Conservation (phyloP, 30 jellyfish, hydroid and myxozoan genomes). For the Turritopsis dohrnii region DNA sequence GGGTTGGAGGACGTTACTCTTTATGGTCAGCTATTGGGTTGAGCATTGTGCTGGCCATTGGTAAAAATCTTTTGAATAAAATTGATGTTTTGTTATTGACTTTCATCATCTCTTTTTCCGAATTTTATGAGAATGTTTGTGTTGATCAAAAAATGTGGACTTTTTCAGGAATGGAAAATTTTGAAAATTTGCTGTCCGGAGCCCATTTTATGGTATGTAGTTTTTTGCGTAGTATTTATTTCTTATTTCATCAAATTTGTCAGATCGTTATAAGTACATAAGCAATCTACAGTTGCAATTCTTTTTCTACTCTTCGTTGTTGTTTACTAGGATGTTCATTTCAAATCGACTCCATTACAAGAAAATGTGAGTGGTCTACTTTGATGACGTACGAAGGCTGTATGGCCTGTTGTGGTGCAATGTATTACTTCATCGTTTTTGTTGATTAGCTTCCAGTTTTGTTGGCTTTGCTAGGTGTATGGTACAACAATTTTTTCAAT, state of each 20-base stretch:
- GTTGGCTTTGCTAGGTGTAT: slow-evolving; percentile 86
- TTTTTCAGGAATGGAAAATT: slow-evolving; percentile 83
- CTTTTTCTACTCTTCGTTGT: too few relatives aligned
- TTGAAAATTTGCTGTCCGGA: slow-evolving; percentile 82
- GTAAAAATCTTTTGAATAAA: too few relatives aligned
- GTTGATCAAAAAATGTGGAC: neutral
- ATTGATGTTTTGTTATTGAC: too few relatives aligned
- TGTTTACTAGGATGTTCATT: slow-evolving; percentile 65
- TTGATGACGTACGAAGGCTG: too few relatives aligned
- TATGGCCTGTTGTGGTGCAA: neutral
- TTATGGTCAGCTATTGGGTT: slow-evolving; percentile 99
- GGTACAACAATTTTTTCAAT: slow-evolving; percentile 91
- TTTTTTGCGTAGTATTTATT: neutral
- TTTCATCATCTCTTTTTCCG: too few relatives aligned
- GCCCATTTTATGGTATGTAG: slow-evolving; percentile 92
- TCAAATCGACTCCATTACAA: slow-evolving; percentile 55
- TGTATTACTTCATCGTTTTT: neutral
- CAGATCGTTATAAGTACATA: too few relatives aligned
- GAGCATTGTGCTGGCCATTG: slow-evolving; percentile 77
- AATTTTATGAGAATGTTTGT: too few relatives aligned
- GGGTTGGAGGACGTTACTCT: slow-evolving; percentile 99
- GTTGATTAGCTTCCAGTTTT: slow-evolving; percentile 67
- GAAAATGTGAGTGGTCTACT: slow-evolving; percentile 32
- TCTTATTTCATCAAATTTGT: neutral
- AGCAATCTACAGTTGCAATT: too few relatives aligned